Conservation (phyloP, 2,113 vertebrate species). For the Capreolus pygargus region DNA sequence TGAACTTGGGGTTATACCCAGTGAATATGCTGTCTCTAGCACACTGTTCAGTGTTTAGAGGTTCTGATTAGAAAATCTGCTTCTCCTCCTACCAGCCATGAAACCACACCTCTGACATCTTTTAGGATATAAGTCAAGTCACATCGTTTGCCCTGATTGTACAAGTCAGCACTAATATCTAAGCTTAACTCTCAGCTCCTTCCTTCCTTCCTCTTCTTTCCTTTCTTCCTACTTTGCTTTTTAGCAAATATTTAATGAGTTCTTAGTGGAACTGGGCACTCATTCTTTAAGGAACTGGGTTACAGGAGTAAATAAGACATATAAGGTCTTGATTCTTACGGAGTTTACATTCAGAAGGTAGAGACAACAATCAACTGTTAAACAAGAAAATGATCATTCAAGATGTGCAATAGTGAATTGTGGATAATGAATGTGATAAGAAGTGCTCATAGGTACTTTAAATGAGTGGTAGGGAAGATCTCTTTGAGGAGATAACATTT, state of each 20-base stretch:
- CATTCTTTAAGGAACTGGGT: neutral
- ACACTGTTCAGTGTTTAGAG: neutral
- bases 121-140: neutral
- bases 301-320: neutral
- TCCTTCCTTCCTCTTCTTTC: neutral
- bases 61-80: slow-evolving; percentile 1
- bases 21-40: neutral
- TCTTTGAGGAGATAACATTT: neutral
- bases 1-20: neutral
- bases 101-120: neutral
- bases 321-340: neutral
- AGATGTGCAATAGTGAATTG: neutral
- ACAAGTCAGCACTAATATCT: neutral
- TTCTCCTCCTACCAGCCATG: neutral
- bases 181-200: neutral
- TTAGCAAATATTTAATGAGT: neutral
- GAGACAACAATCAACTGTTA: neutral
- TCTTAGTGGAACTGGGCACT: neutral
- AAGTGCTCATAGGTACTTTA: neutral
- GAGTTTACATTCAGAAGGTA: neutral
- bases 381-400: neutral
- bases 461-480: neutral
- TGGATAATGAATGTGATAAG: neutral
- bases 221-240: neutral
- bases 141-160: neutral